These are phyloP conservation scores for Drosophila kambysellisi DNA, from an alignment of 2,888 invertebrate genomes.

Conservation along the genomic window DNA sequence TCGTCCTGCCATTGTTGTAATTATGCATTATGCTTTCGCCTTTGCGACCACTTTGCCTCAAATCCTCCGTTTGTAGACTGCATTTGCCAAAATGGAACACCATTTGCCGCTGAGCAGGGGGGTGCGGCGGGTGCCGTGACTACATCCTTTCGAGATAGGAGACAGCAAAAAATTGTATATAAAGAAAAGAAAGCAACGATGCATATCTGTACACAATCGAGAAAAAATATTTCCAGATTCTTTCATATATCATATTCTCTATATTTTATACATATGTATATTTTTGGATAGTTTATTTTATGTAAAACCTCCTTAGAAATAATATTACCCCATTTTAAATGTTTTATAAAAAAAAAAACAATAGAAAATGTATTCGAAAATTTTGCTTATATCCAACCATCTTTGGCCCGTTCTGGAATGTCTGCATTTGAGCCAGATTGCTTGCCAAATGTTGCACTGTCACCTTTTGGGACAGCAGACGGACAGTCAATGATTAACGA, in stretches of 20 bases:
- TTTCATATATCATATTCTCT: not conserved
- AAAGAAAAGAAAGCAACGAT: not conserved
- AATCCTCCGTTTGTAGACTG: constrained; percentile 50
- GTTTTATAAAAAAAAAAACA: not conserved
- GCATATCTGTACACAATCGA: not conserved
- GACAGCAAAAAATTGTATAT: not conserved
- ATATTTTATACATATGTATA: not conserved
- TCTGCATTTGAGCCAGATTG: constrained; percentile 30
- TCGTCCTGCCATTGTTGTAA: constrained; percentile 67
- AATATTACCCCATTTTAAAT: not conserved
- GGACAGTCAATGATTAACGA: constrained; percentile 58
- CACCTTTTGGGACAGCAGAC: constrained; percentile 30
- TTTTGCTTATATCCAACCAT: not conserved
- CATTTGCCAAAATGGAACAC: constrained; percentile 49
- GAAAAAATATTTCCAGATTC: not conserved
- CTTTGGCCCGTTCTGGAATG: not conserved
- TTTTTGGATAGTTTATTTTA: not conserved
- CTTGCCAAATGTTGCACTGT: constrained; percentile 47
- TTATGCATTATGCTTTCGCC: constrained; percentile 72
- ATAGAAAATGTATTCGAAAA: not conserved
- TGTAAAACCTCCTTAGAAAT: not conserved
- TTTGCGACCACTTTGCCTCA: constrained; percentile 37
- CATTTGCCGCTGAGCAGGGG: constrained; percentile 19
- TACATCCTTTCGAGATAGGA: not conserved
- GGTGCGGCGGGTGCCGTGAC: not conserved